Conservation (phyloP, 2,888 invertebrate genomes). For the Chouioia cunea region DNA sequence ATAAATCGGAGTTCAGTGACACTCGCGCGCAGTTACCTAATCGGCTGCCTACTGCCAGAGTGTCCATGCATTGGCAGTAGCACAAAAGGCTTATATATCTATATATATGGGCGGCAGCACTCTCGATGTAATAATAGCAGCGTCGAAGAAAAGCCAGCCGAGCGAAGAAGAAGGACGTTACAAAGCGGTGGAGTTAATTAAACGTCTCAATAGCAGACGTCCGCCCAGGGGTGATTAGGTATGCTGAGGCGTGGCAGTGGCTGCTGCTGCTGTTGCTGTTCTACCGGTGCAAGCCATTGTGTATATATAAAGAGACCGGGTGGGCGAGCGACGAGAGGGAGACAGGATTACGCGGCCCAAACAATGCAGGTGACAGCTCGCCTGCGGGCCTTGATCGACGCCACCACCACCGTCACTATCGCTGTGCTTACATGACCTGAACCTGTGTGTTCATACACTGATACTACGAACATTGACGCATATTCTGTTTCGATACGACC, state of each 20-base stretch:
- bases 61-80: neutral
- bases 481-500: neutral
- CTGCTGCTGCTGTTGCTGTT: conserved; percentile 45
- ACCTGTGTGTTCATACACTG: neutral
- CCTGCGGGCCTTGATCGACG: conserved; percentile 48
- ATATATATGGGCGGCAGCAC: neutral
- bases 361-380: conserved; percentile 65
- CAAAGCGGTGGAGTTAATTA: conserved; percentile 65
- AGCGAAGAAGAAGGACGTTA: conserved; percentile 15
- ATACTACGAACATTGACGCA: neutral
- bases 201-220: conserved; percentile 66
- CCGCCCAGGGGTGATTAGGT: conserved; percentile 64
- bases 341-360: conserved; percentile 50
- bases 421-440: neutral
- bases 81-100: neutral
- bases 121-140: neutral
- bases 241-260: conserved; percentile 59
- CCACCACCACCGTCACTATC: conserved; percentile 16
- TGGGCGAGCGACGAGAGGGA: conserved; percentile 29
- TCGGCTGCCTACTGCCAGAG: neutral
- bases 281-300: conserved; percentile 60
- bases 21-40: neutral
- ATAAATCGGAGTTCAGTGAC: neutral
- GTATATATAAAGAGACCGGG: conserved; percentile 35
- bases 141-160: neutral